Evolutionary conservation across 2,113 vertebrate genomes (phyloP).

Genomic region (Ia io): DNA sequence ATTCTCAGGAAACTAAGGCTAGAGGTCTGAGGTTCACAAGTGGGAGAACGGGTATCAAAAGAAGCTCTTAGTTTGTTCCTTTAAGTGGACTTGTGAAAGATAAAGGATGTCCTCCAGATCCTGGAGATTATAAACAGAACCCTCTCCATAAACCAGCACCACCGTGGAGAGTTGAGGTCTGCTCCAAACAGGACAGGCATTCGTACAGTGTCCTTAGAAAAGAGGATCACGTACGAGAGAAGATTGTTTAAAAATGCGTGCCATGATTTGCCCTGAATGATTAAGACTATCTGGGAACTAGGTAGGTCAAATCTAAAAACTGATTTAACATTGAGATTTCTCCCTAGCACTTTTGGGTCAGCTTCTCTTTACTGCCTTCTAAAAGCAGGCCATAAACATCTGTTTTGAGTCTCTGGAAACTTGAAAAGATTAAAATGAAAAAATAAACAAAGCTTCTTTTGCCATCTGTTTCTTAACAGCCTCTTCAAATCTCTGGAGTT

Average conservation of each 20-base stretch:
- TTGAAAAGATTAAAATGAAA: slow-evolving; percentile 51
- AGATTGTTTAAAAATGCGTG: slow-evolving; percentile 26
- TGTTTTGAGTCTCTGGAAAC: slow-evolving; percentile 59
- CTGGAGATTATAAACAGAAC: neutral
- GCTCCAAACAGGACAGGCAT: neutral
- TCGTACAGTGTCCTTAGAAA: neutral
- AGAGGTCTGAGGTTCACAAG: neutral
- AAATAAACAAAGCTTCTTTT: slow-evolving; percentile 59
- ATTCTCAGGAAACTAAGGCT: neutral
- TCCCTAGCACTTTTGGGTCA: slow-evolving; percentile 18
- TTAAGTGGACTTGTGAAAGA: neutral
- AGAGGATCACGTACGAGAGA: neutral
- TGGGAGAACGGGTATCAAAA: neutral
- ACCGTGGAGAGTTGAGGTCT: neutral
- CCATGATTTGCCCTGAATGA: neutral
- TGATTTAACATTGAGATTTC: slow-evolving; percentile 36
- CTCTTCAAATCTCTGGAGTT: slow-evolving; percentile 30
- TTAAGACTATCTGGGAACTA: neutral
- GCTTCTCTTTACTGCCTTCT: slow-evolving; percentile 10
- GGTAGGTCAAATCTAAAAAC: neutral
- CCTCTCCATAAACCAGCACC: neutral
- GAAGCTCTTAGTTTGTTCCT: neutral
- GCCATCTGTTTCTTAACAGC: slow-evolving; percentile 43
- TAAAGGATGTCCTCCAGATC: neutral
- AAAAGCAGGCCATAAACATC: slow-evolving; percentile 42